Evolutionary conservation across 2,888 invertebrate genomes (phyloP), one percentile per base, ranked within the genome.

Genomic region (Polietes domitor): DNA sequence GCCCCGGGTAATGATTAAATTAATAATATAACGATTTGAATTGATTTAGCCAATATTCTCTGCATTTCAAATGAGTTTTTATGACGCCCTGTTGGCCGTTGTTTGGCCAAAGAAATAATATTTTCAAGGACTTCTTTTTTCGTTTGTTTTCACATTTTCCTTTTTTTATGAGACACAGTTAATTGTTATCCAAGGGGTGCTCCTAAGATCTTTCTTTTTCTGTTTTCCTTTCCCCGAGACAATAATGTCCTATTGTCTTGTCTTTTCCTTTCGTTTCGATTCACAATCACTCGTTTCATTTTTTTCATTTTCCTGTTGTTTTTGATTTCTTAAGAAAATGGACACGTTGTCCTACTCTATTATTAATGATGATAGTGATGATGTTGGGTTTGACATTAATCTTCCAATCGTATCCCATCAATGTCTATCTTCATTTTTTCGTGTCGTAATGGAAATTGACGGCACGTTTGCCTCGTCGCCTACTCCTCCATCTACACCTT

Each of bases 371-470:
- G 37, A 61, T 47, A n/a, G n/a, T n/a, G n/a, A 41, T 65, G 37
- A 37, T 32, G 65, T 19, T 53, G 53, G 21, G 5, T 19, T 41
- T 43, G 43, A 24, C 68, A 19, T 68, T 43, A 24, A 68, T 43
- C 41, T 68, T 68, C 15, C 68, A 65, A 68, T 68, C 68, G 24
- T 68, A 6, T 68, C 43, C 15, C 24, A 24, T 68, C 68, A 68
- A 15, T 43, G 68, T 68, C 68, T 10, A 24, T 24, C 15, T 68
- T 65, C 1, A 65, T 17, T 32, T 43, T 43, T 15, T 37, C 68
- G 43, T 37, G 4, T 37, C 10, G 4, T 68, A 24, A 68, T 68
- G 68, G 41, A 68, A 43, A 43, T 68, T 26, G 58, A 58, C 26
- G 47, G 15, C 6, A 2, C n/a, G 15, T 5, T 15, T 47, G 47